Evolutionary conservation across 2,113 vertebrate species (phyloP).

Genomic region (Paralichthys olivaceus): DNA sequence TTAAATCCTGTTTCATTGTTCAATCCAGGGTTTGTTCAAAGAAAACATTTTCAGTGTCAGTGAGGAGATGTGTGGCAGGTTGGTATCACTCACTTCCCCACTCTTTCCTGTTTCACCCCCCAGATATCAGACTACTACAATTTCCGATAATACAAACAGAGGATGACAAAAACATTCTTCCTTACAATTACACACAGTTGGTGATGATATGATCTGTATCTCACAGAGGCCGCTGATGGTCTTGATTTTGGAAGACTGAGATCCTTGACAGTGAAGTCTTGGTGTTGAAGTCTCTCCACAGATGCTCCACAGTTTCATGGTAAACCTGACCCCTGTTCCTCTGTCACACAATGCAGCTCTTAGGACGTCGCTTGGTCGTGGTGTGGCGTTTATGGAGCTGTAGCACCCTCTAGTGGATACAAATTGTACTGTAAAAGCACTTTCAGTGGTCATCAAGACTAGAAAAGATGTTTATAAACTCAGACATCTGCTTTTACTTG

Average conservation of each 20-base stretch:
- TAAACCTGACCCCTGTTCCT: background rate
- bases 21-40: background rate
- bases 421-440: too few relatives aligned
- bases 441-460: too few relatives aligned
- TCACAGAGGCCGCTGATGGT: background rate
- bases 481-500: too few relatives aligned
- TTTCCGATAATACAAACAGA: background rate
- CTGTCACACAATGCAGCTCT: background rate
- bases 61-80: background rate
- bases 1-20: background rate
- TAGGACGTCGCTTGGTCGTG: background rate
- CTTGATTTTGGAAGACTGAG: constrained; percentile 36
- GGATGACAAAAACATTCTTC: background rate
- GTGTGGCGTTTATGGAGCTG: background rate
- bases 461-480: too few relatives aligned
- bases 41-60: background rate
- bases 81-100: background rate
- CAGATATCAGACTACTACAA: background rate
- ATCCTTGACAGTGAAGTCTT: constrained; percentile 41
- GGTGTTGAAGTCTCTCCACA: constrained; percentile 31
- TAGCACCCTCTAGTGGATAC: constrained; percentile 37
- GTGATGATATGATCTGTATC: background rate
- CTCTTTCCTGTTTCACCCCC: too few relatives aligned
- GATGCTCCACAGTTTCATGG: constrained; percentile 1
- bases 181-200: too few relatives aligned